Conservation (phyloP, 2,888 invertebrate genomes). For the Tanypteryx hageni region DNA sequence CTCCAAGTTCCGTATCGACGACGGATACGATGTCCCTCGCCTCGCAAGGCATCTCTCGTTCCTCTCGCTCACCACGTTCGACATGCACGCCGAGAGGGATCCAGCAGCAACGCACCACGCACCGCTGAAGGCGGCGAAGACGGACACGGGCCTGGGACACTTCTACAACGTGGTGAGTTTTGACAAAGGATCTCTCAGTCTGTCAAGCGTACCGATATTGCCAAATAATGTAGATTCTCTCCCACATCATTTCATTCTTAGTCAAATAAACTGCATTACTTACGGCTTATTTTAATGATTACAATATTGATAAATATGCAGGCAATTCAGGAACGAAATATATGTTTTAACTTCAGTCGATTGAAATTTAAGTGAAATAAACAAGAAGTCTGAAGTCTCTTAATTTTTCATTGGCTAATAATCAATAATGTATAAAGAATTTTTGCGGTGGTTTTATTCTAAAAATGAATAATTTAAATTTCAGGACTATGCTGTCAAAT, state of each 20-base stretch:
- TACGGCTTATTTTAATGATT: too few species aligned
- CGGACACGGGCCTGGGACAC: slow-evolving; percentile 76
- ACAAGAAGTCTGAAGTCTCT: too few species aligned
- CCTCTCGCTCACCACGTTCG: slow-evolving; percentile 83
- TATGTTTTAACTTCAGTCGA: too few species aligned
- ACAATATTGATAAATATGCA: too few species aligned
- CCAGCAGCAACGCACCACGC: slow-evolving; percentile 76
- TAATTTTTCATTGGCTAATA: too few species aligned
- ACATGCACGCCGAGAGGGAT: slow-evolving; percentile 76
- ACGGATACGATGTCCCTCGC: slow-evolving; percentile 81
- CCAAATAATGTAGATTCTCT: too few species aligned
- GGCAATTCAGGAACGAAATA: too few species aligned
- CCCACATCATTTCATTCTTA: too few species aligned
- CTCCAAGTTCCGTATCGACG: slow-evolving; percentile 81
- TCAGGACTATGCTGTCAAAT: slow-evolving; percentile 88
- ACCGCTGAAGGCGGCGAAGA: slow-evolving; percentile 76
- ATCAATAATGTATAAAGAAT: not conserved
- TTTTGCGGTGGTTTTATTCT: not conserved
- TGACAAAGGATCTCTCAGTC: not conserved
- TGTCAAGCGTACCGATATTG: too few species aligned
- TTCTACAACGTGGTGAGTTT: slow-evolving; percentile 77
- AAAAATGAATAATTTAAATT: slow-evolving; percentile 66
- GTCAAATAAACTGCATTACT: too few species aligned
- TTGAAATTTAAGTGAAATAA: too few species aligned
- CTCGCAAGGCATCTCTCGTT: slow-evolving; percentile 82